Evolutionary conservation across 1,140 invertebrate species (phyloP), one percentile per base, ranked within the genome.

Genomic region (Vanessa atalanta): DNA sequence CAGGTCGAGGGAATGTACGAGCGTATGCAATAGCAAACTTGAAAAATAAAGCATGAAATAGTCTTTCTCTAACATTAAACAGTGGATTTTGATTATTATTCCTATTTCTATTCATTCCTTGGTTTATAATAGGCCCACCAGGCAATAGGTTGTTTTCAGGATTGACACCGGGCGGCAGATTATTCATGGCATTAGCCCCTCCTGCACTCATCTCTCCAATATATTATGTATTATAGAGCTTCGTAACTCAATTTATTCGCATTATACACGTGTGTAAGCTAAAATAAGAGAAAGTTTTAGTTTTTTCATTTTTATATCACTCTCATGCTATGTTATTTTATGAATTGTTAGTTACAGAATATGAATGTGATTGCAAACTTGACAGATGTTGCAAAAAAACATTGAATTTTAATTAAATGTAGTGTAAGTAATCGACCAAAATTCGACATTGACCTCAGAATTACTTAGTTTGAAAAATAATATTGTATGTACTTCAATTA

Each of bases 1-100:
- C 93, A 67, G 97, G 95, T 84, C 95, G 95, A 60, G 98, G 98
- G 93, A 99, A 97, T 70, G 96, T 95, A 84, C 96, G 94, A 15
- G 97, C 97, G 93, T 99, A 99, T 48, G 96, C 95, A 81, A 99
- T 91, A 15, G 98, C 96, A 79, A 97, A 95, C 88, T 97, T 96
- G 83, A 98, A 97, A 89, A 99, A 99, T 75, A 99, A 93, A 37
- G 98, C 97, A 93, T 99, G 97, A 87, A 99, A 99, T n/a, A 99
- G 93, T 78, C 98, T 95, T 86, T 99, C 98, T 82, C 98, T 93
- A 70, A 99, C 96, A 91, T 96, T 96, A 83, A 97, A 95, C 64
- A 97, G 86, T 31, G 96, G 96, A 86, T 97, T 97, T 88, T 95
- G 94, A 79, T 94, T 94, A 76, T 94, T 94, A 80, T 94, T 94